Percentiles rank a stretch among this genome's conserved stretches.
These are phyloP conservation scores for Criorhina ranunculi DNA, from an alignment of 2,888 invertebrate species.

Conservation along the genomic window DNA sequence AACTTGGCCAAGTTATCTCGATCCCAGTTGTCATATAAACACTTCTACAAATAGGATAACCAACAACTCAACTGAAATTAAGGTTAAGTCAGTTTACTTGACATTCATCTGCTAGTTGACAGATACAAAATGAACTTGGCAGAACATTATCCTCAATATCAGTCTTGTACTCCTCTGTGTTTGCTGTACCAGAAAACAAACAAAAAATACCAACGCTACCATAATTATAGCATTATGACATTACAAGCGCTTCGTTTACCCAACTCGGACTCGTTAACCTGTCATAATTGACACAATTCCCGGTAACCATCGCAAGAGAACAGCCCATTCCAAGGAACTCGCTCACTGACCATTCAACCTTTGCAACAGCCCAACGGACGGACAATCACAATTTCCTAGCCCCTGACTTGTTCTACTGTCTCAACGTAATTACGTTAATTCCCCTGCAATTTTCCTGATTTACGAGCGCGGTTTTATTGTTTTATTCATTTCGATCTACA, in stretches of 20 bases:
- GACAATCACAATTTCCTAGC: constrained; percentile 11
- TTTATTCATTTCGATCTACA: constrained; percentile 34
- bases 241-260: constrained; percentile 19
- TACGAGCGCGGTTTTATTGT: constrained; percentile 38
- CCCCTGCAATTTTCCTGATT: constrained; percentile 57
- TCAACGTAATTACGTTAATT: constrained; percentile 58
- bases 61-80: neutral
- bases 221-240: constrained; percentile 28
- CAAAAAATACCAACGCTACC: neutral
- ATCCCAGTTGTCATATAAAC: no score
- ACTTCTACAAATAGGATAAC: no score
- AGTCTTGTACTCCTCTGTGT: neutral
- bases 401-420: neutral
- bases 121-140: neutral
- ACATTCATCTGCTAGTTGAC: neutral
- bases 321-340: constrained; percentile 1
- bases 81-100: neutral
- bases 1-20: no score
- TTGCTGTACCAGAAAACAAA: neutral
- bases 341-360: constrained; percentile 42
- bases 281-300: constrained; percentile 51
- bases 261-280: constrained; percentile 37
- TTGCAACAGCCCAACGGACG: constrained; percentile 29
- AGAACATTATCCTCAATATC: constrained; percentile 1
- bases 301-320: constrained; percentile 19